phyloP scores from a whole-genome alignment of 1,140 invertebrate species.

The Psix sp. region DNA sequence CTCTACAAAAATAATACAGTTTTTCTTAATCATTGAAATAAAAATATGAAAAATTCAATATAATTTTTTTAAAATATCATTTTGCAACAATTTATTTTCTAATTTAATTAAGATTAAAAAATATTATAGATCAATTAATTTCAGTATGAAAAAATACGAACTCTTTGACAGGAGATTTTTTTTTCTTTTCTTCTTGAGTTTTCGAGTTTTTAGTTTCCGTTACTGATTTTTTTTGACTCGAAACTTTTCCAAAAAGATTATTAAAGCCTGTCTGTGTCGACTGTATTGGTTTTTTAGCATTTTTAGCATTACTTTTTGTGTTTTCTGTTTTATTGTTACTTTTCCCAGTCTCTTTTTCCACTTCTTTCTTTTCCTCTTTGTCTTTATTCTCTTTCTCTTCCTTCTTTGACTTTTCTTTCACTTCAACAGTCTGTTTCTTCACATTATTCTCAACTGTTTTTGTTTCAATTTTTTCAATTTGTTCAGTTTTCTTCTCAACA shows the following conservation, averaged over 20 bases:
- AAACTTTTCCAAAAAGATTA: slow-evolving; percentile 66
- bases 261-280: slow-evolving; percentile 63
- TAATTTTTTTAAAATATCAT: too few relatives aligned
- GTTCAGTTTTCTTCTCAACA: slow-evolving; percentile 17
- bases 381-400: slow-evolving; percentile 14
- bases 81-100: too few relatives aligned
- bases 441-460: slow-evolving; percentile 9
- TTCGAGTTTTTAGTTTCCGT: slow-evolving; percentile 4
- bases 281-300: slow-evolving; percentile 59
- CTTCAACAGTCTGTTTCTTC: slow-evolving; percentile 17
- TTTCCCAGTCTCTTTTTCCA: slow-evolving; percentile 21
- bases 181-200: slow-evolving; percentile 20
- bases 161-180: slow-evolving; percentile 31
- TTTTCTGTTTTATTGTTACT: slow-evolving; percentile 22
- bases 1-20: too few relatives aligned
- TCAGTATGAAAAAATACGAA: slow-evolving; percentile 11
- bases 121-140: not conserved
- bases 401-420: slow-evolving; percentile 7
- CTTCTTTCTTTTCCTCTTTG: slow-evolving; percentile 5
- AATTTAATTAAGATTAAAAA: too few relatives aligned
- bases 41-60: too few relatives aligned
- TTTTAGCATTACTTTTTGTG: slow-evolving; percentile 38
- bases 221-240: slow-evolving; percentile 38
- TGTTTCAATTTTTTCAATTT: slow-evolving; percentile 13
- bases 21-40: too few relatives aligned